A percentile compares a stretch with the other conserved stretches of the same genome.
Evolutionary conservation across 2,797 vertebrate genomes (phyloP).

Genomic region (Gallinago stenura): DNA sequence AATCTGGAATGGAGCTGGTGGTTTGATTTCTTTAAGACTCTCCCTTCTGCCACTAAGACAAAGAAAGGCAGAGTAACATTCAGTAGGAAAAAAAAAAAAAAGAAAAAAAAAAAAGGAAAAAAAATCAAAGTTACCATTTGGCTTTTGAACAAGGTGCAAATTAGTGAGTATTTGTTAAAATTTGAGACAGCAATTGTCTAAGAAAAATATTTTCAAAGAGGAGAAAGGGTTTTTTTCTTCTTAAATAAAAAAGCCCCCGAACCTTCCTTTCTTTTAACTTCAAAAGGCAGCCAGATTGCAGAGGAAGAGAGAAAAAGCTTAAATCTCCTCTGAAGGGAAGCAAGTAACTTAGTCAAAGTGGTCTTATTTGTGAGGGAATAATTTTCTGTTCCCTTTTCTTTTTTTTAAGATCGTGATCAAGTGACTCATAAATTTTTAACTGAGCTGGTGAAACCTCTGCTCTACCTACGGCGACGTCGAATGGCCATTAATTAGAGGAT

Average conservation of each 20-base stretch:
- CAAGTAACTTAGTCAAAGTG: constrained; percentile 53
- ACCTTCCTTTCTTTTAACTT: constrained; percentile 70
- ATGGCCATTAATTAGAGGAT: background rate
- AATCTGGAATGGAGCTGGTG: constrained; percentile 53
- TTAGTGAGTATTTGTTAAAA: constrained; percentile 76
- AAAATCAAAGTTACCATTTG: constrained; percentile 53
- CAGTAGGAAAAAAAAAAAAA: background rate
- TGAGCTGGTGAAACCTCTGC: background rate
- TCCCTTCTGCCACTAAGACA: constrained; percentile 61
- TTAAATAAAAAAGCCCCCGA: constrained; percentile 61
- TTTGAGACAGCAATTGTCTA: constrained; percentile 60
- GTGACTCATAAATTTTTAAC: background rate
- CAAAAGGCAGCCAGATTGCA: constrained; percentile 69
- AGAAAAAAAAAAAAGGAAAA: background rate
- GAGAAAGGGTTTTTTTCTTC: constrained; percentile 23
- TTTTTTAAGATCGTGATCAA: background rate
- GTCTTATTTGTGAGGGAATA: constrained; percentile 27
- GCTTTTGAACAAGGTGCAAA: constrained; percentile 72
- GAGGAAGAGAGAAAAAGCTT: constrained; percentile 54
- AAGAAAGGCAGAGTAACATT: constrained; percentile 55
- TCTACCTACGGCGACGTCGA: background rate
- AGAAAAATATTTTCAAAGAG: constrained; percentile 69
- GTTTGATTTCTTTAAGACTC: constrained; percentile 57
- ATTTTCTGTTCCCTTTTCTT: background rate
- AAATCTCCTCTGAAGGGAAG: constrained; percentile 52